phyloP scores from a whole-genome alignment of 2,888 invertebrate species.

The Tipula confusa region DNA sequence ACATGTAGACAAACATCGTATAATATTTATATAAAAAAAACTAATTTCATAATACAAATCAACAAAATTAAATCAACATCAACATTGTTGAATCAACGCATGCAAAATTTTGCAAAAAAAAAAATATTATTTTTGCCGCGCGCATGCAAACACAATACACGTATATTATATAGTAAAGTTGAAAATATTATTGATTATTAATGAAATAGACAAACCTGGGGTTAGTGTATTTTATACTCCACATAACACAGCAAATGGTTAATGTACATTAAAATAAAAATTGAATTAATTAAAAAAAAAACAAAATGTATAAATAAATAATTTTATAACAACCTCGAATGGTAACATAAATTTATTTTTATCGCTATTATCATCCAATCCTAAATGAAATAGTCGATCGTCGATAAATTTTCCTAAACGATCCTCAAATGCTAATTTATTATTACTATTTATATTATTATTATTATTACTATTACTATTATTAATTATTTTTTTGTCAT shows the following conservation, averaged over 20 bases:
- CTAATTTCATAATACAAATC: background rate
- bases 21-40: background rate
- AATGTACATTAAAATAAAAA: background rate
- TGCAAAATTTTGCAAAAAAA: background rate
- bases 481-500: background rate
- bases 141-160: background rate
- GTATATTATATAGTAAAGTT: background rate
- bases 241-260: slow-evolving; percentile 6
- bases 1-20: background rate
- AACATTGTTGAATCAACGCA: background rate
- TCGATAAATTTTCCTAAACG: slow-evolving; percentile 27
- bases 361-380: slow-evolving; percentile 26
- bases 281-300: background rate
- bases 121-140: background rate
- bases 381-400: slow-evolving; percentile 26
- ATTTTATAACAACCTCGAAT: background rate
- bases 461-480: background rate
- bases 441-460: background rate
- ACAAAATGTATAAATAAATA: background rate
- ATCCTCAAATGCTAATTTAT: slow-evolving; percentile 27
- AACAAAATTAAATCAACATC: too few relatives aligned
- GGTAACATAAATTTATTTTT: slow-evolving; percentile 6
- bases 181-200: background rate
- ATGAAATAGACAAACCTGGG: background rate
- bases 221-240: slow-evolving; percentile 20